These are phyloP conservation scores for Tenthredo livida DNA, from an alignment of 2,888 invertebrate species.

Conservation along the genomic window DNA sequence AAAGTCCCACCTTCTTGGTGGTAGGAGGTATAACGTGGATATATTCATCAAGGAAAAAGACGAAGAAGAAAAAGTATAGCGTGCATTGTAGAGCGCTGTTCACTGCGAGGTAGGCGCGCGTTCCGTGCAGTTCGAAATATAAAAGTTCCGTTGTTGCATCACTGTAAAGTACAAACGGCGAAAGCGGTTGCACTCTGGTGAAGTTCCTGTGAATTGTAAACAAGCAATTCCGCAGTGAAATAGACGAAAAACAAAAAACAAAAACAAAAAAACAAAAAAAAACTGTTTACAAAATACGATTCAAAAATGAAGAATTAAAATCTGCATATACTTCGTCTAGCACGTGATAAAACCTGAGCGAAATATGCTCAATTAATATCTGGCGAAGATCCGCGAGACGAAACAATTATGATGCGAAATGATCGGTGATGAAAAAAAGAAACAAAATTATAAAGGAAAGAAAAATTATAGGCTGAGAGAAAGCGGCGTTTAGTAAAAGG, in stretches of 20 bases:
- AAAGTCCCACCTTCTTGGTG: conserved; percentile 27
- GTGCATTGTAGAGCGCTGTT: conserved; percentile 12
- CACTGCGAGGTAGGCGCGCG: conserved; percentile 49
- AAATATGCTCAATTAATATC: conserved; percentile 15
- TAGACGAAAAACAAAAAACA: background rate
- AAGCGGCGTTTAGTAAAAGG: conserved; percentile 17
- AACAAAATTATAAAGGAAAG: background rate
- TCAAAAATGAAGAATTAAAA: background rate
- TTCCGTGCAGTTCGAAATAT: conserved; percentile 48
- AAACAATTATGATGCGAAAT: background rate
- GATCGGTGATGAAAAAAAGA: background rate
- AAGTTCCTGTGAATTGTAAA: background rate
- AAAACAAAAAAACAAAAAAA: background rate
- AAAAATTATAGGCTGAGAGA: background rate
- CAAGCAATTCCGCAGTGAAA: background rate
- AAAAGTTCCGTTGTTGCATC: conserved; percentile 8
- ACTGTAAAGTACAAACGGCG: background rate
- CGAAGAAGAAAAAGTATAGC: conserved; percentile 3
- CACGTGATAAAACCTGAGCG: conserved; percentile 1
- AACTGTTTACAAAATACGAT: background rate
- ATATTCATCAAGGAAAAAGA: background rate
- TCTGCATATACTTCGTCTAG: background rate
- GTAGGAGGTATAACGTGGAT: conserved; percentile 36
- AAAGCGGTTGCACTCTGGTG: background rate
- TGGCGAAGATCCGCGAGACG: background rate